Conservation (phyloP, 2,113 vertebrate genomes). For the Halcyon senegalensis region DNA sequence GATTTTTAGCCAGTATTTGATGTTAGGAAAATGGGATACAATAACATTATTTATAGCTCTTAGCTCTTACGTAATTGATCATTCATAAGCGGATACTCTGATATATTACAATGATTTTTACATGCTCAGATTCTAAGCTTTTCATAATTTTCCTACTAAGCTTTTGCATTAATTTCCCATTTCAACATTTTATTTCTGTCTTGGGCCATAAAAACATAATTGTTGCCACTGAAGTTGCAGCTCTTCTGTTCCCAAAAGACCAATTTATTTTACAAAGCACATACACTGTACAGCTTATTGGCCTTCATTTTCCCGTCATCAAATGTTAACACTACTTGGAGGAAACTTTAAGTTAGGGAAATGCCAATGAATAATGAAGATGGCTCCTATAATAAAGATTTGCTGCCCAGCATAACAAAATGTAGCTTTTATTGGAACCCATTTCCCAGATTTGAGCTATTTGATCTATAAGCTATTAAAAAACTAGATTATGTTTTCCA, state of each 20-base stretch:
- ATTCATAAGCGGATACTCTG: neutral
- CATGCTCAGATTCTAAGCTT: neutral
- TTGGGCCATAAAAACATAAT: constrained; percentile 59
- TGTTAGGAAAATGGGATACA: neutral
- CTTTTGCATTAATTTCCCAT: constrained; percentile 51
- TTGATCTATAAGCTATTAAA: constrained; percentile 8
- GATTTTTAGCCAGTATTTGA: neutral
- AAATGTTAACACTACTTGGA: constrained; percentile 47
- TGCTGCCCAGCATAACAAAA: constrained; percentile 9
- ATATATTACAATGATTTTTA: neutral
- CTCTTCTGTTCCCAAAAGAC: constrained; percentile 9
- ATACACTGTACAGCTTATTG: neutral
- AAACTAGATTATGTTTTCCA: neutral
- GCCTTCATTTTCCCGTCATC: constrained; percentile 45
- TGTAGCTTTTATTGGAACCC: neutral
- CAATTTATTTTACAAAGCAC: constrained; percentile 31
- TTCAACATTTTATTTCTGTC: constrained; percentile 54
- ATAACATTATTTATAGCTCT: neutral
- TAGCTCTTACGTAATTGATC: neutral
- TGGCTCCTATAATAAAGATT: constrained; percentile 2
- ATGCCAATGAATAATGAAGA: constrained; percentile 43
- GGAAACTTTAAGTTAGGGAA: constrained; percentile 51
- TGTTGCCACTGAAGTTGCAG: constrained; percentile 29
- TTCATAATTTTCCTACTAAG: constrained; percentile 18
- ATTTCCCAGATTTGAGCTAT: neutral